phyloP scores from a whole-genome alignment of 2,888 invertebrate species.

The Andrena flavipes region DNA sequence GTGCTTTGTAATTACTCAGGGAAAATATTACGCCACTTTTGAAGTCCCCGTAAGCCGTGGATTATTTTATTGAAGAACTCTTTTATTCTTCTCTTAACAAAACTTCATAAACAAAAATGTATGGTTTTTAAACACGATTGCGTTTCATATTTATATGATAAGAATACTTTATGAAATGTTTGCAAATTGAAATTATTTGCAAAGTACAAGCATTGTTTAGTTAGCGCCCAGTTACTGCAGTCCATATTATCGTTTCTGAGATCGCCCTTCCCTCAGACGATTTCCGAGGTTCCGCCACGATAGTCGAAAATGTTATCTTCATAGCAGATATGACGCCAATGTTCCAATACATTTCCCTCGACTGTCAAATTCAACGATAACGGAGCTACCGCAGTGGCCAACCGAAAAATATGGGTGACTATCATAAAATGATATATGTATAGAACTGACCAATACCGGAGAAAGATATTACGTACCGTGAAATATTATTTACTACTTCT shows the following conservation, averaged over 20 bases:
- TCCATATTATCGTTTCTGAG: background rate
- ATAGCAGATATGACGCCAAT: background rate
- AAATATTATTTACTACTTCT: slow-evolving; percentile 5
- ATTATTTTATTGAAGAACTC: too few relatives aligned
- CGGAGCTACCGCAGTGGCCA: background rate
- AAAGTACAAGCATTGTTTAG: background rate
- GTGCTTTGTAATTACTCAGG: background rate
- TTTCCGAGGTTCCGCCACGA: background rate
- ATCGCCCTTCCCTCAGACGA: background rate
- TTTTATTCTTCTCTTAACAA: too few relatives aligned
- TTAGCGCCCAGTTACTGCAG: background rate
- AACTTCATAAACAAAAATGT: too few relatives aligned
- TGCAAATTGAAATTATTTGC: too few relatives aligned
- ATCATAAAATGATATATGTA: background rate
- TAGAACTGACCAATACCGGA: background rate
- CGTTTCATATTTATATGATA: too few relatives aligned
- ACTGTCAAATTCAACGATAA: background rate
- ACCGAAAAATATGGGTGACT: background rate
- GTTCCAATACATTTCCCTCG: background rate
- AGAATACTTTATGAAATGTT: too few relatives aligned
- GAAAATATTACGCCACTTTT: too few relatives aligned
- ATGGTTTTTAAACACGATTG: too few relatives aligned
- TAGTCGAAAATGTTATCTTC: slow-evolving; percentile 1
- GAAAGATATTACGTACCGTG: background rate
- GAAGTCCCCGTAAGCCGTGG: too few relatives aligned